Conservation (phyloP, 2,888 invertebrate species). For the Phytoseiulus persimilis region DNA sequence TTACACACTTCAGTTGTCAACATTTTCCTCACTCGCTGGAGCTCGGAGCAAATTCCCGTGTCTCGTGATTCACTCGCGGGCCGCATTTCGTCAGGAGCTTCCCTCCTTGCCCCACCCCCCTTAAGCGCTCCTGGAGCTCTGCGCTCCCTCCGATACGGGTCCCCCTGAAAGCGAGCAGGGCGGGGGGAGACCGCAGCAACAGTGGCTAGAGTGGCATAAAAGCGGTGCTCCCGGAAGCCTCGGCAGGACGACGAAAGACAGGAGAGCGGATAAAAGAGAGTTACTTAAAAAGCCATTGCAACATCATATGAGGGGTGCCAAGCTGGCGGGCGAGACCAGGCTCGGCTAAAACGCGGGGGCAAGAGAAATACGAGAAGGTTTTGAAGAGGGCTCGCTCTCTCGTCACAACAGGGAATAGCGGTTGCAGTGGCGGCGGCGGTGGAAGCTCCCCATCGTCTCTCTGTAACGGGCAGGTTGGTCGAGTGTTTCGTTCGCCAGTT, state of each 20-base stretch:
- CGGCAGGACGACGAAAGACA: neutral
- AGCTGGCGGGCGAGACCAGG: neutral
- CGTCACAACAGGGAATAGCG: neutral
- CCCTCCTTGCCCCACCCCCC: neutral
- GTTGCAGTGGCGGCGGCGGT: neutral
- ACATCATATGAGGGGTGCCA: constrained; percentile 19
- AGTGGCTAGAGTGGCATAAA: neutral
- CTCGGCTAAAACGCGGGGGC: neutral
- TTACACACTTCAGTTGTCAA: neutral
- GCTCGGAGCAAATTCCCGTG: neutral
- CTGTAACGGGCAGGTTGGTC: neutral
- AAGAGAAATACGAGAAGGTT: neutral
- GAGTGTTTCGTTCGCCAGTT: neutral
- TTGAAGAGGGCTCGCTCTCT: neutral
- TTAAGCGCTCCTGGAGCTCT: neutral
- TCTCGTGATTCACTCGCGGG: neutral
- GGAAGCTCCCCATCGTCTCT: neutral
- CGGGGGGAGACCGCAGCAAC: neutral
- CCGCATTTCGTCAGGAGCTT: neutral
- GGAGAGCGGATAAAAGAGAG: neutral
- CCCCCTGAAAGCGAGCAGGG: neutral
- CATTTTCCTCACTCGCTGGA: neutral
- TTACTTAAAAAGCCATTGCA: constrained; percentile 38
- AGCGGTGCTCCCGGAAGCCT: neutral
- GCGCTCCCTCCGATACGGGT: neutral